A percentile compares a stretch with the other conserved stretches of the same genome.
These are phyloP conservation scores for Pelobates cultripes DNA, from an alignment of 2,797 vertebrate species.

Conservation along the genomic window DNA sequence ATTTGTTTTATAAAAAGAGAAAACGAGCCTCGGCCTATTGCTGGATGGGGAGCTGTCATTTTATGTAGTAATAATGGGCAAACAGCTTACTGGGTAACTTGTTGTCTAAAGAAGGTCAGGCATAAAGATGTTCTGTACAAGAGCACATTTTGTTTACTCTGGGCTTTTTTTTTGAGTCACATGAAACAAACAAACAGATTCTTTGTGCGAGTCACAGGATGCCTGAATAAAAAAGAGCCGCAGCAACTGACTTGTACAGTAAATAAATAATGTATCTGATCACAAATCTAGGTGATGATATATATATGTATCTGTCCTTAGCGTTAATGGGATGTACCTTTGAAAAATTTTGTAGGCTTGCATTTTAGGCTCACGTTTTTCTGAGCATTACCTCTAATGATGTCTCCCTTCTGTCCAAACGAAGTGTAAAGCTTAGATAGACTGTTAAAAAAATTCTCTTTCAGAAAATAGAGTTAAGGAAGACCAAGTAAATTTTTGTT, in stretches of 20 bases:
- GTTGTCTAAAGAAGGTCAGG: background rate
- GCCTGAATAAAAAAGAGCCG: background rate
- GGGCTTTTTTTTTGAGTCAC: background rate
- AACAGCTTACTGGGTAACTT: background rate
- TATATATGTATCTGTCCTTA: background rate
- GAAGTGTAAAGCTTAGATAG: background rate
- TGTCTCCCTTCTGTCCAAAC: background rate
- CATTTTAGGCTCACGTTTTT: slow-evolving; percentile 1
- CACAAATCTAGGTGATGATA: no score
- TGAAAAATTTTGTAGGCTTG: background rate
- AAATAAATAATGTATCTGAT: slow-evolving; percentile 31
- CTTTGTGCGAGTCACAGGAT: background rate
- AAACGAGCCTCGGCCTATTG: background rate
- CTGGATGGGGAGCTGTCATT: slow-evolving; percentile 37
- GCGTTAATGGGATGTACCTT: background rate
- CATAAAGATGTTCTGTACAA: background rate
- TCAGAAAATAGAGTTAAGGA: background rate
- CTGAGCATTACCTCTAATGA: background rate
- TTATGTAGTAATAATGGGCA: slow-evolving; percentile 16
- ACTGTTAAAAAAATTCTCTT: background rate
- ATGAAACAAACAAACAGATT: background rate
- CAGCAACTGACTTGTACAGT: background rate
- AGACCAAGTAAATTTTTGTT: background rate
- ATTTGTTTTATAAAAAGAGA: slow-evolving; percentile 21
- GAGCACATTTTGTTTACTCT: background rate